Percentiles rank a stretch among this genome's conserved stretches.
Evolutionary conservation across 2,888 invertebrate genomes (phyloP).

Genomic region (Xestia ashworthii): DNA sequence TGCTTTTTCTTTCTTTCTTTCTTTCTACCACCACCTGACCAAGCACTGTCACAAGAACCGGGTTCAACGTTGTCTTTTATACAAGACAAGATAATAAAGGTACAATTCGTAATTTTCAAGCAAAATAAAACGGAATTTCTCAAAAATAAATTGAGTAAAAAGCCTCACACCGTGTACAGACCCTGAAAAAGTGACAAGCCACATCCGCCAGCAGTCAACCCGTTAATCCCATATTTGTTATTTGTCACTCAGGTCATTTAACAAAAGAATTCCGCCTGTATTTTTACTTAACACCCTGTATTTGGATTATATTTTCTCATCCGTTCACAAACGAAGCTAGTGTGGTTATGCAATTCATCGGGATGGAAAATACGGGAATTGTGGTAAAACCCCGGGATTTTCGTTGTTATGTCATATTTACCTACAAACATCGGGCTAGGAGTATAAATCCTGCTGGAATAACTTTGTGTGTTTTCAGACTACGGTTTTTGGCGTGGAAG

Average conservation of each 20-base stretch:
- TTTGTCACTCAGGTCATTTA: slow-evolving; percentile 67
- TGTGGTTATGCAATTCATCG: slow-evolving; percentile 38
- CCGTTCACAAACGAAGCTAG: slow-evolving; percentile 28
- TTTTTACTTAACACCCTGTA: slow-evolving; percentile 40
- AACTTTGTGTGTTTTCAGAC: slow-evolving; percentile 38
- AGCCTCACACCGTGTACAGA: slow-evolving; percentile 41
- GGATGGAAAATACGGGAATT: slow-evolving; percentile 42
- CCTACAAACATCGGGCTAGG: slow-evolving; percentile 40
- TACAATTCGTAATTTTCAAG: not conserved
- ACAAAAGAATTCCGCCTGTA: slow-evolving; percentile 50
- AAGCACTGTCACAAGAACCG: not conserved
- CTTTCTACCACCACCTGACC: not conserved
- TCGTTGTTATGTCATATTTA: slow-evolving; percentile 54
- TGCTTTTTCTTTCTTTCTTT: no score
- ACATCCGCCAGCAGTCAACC: slow-evolving; percentile 45
- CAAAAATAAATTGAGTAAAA: slow-evolving; percentile 42
- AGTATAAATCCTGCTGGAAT: slow-evolving; percentile 39
- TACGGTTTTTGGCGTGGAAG: slow-evolving; percentile 5
- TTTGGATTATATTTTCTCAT: slow-evolving; percentile 43
- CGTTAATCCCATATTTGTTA: slow-evolving; percentile 47
- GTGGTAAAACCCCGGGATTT: slow-evolving; percentile 39
- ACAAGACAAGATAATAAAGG: not conserved
- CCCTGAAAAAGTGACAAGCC: slow-evolving; percentile 43
- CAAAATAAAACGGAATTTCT: slow-evolving; percentile 9
- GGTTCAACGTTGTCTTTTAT: not conserved